Percentiles rank a stretch among this genome's conserved stretches.
These are phyloP conservation scores for Aplodontia rufa DNA, from an alignment of 2,113 vertebrate genomes.

Conservation along the genomic window DNA sequence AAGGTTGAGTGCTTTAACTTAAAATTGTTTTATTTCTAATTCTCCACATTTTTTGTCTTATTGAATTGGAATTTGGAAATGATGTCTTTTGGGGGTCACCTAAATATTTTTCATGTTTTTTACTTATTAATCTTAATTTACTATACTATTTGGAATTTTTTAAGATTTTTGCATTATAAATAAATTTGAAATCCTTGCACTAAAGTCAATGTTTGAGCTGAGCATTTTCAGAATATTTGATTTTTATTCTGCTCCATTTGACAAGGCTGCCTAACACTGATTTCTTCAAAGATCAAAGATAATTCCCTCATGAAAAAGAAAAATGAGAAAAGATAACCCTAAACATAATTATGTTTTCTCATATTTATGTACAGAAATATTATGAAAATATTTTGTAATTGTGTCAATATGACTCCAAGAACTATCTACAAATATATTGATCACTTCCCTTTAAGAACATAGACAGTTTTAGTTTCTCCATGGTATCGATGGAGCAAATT, in stretches of 20 bases:
- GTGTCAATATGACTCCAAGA: neutral
- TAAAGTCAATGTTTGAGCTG: constrained; percentile 44
- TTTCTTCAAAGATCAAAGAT: constrained; percentile 76
- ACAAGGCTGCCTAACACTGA: constrained; percentile 66
- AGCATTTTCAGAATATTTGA: constrained; percentile 56
- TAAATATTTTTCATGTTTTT: constrained; percentile 65
- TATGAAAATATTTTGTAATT: constrained; percentile 42
- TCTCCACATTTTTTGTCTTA: constrained; percentile 70
- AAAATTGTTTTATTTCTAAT: constrained; percentile 63
- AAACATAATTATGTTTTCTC: constrained; percentile 58
- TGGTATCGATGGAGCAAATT: constrained; percentile 65
- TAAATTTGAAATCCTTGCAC: constrained; percentile 60
- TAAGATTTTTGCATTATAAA: constrained; percentile 68
- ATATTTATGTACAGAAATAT: constrained; percentile 34
- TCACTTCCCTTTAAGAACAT: constrained; percentile 73
- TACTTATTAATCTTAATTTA: constrained; percentile 67
- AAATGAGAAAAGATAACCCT: constrained; percentile 29
- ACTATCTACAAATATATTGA: neutral
- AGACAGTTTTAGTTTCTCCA: constrained; percentile 68
- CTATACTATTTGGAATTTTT: constrained; percentile 55
- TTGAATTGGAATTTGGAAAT: constrained; percentile 57
- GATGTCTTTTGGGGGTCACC: constrained; percentile 55
- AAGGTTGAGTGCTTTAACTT: constrained; percentile 66
- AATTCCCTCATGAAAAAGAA: constrained; percentile 70
- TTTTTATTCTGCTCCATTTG: constrained; percentile 72